Evolutionary conservation across 2,797 vertebrate species (phyloP), one percentile per base, ranked within the genome.

Genomic region (Sorex maritimensis): DNA sequence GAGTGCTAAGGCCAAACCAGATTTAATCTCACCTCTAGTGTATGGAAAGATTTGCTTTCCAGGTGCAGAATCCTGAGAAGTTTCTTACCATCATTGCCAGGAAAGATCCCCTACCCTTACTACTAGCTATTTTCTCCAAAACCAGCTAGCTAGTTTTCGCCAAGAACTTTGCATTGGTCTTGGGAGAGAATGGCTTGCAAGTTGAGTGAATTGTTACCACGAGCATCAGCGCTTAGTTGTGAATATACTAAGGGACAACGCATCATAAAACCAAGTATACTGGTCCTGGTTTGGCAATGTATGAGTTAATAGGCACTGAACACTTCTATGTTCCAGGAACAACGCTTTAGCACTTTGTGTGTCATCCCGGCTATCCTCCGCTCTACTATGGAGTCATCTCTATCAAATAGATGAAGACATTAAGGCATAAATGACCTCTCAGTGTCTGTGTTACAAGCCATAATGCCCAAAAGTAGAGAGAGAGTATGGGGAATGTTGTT

Each of bases 371-470:
- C 71, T 58, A 55, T 52, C 73, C 67, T 94, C 80, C 44, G 46
- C n/a, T 95, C 88, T 61, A 14, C 63, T 38, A n/a, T 81, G 38
- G 41, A 13, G 17, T 91, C 68, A 65, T 72, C 46, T 92, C 41
- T 19, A 9, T 93, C 86, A 90, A 75, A 81, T 34, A 87, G 34
- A 34, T 58, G 58, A 80, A 67, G 77, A 92, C 92, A 94, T 4
- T 1, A 30, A 94, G 81, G 80, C 44, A 77, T 1, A 2, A 0
- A 34, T 34, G 34, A 34, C 34, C 34, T 34, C 34, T 34, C 34
- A 34, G 34, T 34, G 34, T 34, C 34, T 34, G 34, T 34, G 34
- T 34, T 34, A 34, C 34, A 34, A 34, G 34, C 34, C 34, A 34
- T 34, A 34, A 34, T 34, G 34, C 34, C 34, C 34, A 34, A 34